phyloP scores from a whole-genome alignment of 1,140 invertebrate genomes.

The Leptestheria dahalacensis region DNA sequence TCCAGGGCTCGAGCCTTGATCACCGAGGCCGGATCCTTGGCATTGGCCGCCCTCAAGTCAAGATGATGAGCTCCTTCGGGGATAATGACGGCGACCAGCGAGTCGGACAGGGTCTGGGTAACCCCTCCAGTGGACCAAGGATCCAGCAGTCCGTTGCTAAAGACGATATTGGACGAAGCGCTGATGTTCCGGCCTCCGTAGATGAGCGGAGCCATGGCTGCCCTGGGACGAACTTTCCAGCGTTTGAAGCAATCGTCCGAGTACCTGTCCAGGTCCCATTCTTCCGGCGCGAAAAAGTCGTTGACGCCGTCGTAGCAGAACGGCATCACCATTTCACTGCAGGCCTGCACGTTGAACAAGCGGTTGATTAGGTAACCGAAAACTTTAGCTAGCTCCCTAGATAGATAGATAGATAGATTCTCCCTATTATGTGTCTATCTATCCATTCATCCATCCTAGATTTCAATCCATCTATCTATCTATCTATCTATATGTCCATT shows the following conservation, averaged over 20 bases:
- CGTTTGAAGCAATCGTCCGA: slow-evolving; percentile 48
- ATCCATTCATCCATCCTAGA: no score
- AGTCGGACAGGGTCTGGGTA: slow-evolving; percentile 46
- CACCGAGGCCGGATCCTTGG: slow-evolving; percentile 53
- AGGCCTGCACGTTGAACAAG: no score
- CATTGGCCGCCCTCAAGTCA: slow-evolving; percentile 58
- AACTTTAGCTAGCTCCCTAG: no score
- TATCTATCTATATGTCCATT: no score
- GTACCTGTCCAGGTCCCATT: slow-evolving; percentile 57
- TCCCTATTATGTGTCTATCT: no score
- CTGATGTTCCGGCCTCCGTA: slow-evolving; percentile 65
- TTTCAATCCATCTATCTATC: no score
- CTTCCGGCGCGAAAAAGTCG: slow-evolving; percentile 64
- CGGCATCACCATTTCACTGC: slow-evolving; percentile 93
- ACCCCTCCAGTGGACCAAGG: slow-evolving; percentile 88
- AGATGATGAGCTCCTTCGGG: slow-evolving; percentile 84
- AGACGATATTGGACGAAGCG: slow-evolving; percentile 64
- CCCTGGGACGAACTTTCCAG: slow-evolving; percentile 48
- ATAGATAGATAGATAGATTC: no score
- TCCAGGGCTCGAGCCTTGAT: slow-evolving; percentile 48
- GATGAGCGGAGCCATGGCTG: slow-evolving; percentile 46
- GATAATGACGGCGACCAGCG: slow-evolving; percentile 59
- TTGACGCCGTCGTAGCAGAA: slow-evolving; percentile 58
- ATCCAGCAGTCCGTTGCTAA: slow-evolving; percentile 78
- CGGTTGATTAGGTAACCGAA: no score